Conservation (phyloP, 1,140 invertebrate species). For the Marisa cornuarietis region DNA sequence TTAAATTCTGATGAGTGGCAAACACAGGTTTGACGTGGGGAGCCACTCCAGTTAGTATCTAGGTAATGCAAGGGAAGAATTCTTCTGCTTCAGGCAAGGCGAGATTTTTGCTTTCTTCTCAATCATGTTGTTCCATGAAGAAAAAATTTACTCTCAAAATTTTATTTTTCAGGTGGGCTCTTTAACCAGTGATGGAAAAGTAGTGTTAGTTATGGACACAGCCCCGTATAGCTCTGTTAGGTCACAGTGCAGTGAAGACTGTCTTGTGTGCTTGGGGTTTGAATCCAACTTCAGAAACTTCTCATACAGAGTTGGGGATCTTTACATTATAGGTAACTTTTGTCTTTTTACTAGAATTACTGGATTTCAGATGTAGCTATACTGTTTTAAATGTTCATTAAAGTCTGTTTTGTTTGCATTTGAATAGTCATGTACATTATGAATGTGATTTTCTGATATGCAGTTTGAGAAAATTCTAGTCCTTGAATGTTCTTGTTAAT, state of each 20-base stretch:
- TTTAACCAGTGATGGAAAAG: background rate
- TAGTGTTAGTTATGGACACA: background rate
- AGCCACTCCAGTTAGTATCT: too few species aligned
- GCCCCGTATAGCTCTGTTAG: slow-evolving; percentile 6
- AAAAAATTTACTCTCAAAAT: background rate
- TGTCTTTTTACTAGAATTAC: too few species aligned
- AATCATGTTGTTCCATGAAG: too few species aligned
- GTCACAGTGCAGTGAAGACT: slow-evolving; percentile 43
- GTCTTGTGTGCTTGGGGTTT: slow-evolving; percentile 35
- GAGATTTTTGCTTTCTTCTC: too few species aligned
- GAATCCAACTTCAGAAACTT: slow-evolving; percentile 47
- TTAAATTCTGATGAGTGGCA: too few species aligned
- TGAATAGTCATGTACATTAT: background rate
- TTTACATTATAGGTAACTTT: slow-evolving; percentile 56
- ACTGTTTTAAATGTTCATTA: slow-evolving; percentile 5
- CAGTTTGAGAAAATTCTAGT: too few species aligned
- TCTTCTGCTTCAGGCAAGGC: too few species aligned
- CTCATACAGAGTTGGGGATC: slow-evolving; percentile 49
- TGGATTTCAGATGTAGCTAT: too few species aligned
- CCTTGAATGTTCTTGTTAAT: too few species aligned
- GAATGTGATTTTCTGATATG: background rate
- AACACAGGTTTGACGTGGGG: too few species aligned
- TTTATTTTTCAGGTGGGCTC: background rate
- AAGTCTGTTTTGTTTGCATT: background rate
- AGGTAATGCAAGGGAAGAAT: too few species aligned